These are phyloP conservation scores for Echinarachnius parma DNA, from an alignment of 53 echinoderm and acorn worm species.

Conservation along the genomic window DNA sequence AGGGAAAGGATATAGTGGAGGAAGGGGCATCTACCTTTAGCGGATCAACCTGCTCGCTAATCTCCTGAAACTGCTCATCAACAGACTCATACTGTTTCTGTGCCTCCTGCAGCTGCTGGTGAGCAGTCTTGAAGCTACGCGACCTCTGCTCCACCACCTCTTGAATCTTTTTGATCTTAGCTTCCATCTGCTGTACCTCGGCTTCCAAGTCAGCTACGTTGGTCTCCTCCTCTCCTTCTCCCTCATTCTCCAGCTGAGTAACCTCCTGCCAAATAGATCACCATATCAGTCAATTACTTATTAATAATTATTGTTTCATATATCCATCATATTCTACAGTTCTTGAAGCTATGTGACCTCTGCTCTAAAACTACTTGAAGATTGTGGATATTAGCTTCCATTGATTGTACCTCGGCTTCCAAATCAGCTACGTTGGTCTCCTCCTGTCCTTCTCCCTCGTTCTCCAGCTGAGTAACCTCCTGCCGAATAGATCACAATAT, in stretches of 20 bases:
- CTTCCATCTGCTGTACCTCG: constrained; percentile 64
- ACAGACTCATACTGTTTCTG: constrained; percentile 40
- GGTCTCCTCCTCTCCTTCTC: constrained; percentile 27
- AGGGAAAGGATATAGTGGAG: too few relatives aligned
- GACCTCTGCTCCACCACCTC: constrained; percentile 39
- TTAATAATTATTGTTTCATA: too few relatives aligned
- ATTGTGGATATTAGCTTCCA: constrained; percentile 43
- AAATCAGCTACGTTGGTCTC: constrained; percentile 57
- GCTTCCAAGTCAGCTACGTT: too few relatives aligned
- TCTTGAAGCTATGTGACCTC: too few relatives aligned
- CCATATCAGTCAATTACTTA: too few relatives aligned
- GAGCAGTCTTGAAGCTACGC: constrained; percentile 38
- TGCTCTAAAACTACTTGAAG: too few relatives aligned
- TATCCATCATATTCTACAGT: too few relatives aligned
- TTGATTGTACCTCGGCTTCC: constrained; percentile 69
- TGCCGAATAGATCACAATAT: too few relatives aligned
- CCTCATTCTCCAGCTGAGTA: constrained; percentile 57
- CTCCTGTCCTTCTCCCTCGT: constrained; percentile 29
- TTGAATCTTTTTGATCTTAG: constrained; percentile 32
- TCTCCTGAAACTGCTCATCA: constrained; percentile 54
- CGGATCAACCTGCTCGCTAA: constrained; percentile 77
- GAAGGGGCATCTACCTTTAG: constrained; percentile 78
- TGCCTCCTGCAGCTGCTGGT: constrained; percentile 41
- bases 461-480: constrained; percentile 66
- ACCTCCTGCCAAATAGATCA: too few relatives aligned